A percentile compares a stretch with the other conserved stretches of the same genome.
Evolutionary conservation across 1,140 invertebrate species (phyloP).

Genomic region (Cylas formicarius): DNA sequence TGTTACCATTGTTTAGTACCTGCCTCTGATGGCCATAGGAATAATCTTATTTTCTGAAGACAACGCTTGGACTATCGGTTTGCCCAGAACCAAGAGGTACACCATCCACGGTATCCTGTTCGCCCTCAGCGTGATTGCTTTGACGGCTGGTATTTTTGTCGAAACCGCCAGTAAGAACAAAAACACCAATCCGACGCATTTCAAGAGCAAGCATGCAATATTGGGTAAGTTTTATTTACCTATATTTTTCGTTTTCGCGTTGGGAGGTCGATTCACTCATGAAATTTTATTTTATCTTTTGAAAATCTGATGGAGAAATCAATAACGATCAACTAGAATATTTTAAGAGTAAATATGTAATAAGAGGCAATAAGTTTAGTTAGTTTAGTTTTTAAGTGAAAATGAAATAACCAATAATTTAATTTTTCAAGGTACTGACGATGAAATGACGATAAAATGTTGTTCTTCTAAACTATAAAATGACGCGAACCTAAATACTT

Average conservation of each 20-base stretch:
- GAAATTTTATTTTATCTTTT: too few relatives aligned
- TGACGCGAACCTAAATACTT: too few relatives aligned
- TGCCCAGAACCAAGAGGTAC: conserved; percentile 16
- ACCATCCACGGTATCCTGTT: conserved; percentile 20
- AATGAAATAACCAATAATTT: too few relatives aligned
- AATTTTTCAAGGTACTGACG: too few relatives aligned
- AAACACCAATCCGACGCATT: conserved; percentile 1
- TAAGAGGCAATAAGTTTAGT: too few relatives aligned
- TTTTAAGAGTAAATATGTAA: too few relatives aligned
- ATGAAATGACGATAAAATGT: too few relatives aligned
- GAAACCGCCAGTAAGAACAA: conserved; percentile 8
- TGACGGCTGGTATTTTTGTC: conserved; percentile 13
- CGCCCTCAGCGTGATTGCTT: conserved; percentile 4
- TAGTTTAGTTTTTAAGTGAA: too few relatives aligned
- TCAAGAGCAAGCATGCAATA: conserved; percentile 8
- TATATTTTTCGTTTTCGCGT: background rate
- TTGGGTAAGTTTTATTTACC: conserved; percentile 5
- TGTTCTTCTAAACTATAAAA: too few relatives aligned
- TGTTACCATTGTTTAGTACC: conserved; percentile 21
- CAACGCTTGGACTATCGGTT: conserved; percentile 11
- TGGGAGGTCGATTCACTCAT: too few relatives aligned
- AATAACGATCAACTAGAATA: too few relatives aligned
- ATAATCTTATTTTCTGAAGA: conserved; percentile 21
- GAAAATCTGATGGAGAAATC: too few relatives aligned
- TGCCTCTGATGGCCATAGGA: conserved; percentile 24